Conservation (phyloP, 2,888 invertebrate genomes). For the Polydrusus pterygomalis region DNA sequence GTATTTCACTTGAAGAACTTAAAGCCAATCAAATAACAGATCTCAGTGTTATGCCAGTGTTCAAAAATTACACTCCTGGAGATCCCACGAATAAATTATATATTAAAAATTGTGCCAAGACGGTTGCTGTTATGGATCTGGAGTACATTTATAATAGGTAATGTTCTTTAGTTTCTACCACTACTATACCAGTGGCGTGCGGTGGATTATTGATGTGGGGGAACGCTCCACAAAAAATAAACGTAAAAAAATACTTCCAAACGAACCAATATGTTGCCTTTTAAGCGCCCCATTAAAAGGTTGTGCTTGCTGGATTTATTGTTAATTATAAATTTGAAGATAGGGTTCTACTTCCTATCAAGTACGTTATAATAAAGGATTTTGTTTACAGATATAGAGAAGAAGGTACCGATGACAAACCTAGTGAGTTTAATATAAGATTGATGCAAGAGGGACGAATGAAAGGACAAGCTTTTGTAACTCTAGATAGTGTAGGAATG, state of each 20-base stretch:
- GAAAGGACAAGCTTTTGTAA: conserved; percentile 97
- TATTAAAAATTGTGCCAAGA: conserved; percentile 92
- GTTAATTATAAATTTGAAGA: too few relatives aligned
- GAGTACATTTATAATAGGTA: conserved; percentile 80
- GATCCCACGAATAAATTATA: conserved; percentile 90
- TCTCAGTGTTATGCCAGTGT: conserved; percentile 84
- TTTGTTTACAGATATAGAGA: conserved; percentile 47
- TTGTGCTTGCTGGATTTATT: too few relatives aligned
- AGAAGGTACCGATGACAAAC: conserved; percentile 61
- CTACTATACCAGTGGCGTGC: too few relatives aligned
- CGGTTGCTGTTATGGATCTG: conserved; percentile 84
- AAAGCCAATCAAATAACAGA: conserved; percentile 83
- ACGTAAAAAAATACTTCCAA: too few relatives aligned
- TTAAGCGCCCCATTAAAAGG: too few relatives aligned
- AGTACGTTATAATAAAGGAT: neutral
- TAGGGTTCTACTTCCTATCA: too few relatives aligned
- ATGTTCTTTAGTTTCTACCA: conserved; percentile 21
- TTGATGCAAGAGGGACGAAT: conserved; percentile 96
- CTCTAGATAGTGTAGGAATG: conserved; percentile 80
- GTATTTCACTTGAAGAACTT: conserved; percentile 80
- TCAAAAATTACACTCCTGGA: conserved; percentile 90
- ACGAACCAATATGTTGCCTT: too few relatives aligned
- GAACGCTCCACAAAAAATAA: too few relatives aligned
- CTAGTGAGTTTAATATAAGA: conserved; percentile 79
- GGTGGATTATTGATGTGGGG: too few relatives aligned